phyloP scores from a whole-genome alignment of 2,113 vertebrate species.

The Heteronetta atricapilla region DNA sequence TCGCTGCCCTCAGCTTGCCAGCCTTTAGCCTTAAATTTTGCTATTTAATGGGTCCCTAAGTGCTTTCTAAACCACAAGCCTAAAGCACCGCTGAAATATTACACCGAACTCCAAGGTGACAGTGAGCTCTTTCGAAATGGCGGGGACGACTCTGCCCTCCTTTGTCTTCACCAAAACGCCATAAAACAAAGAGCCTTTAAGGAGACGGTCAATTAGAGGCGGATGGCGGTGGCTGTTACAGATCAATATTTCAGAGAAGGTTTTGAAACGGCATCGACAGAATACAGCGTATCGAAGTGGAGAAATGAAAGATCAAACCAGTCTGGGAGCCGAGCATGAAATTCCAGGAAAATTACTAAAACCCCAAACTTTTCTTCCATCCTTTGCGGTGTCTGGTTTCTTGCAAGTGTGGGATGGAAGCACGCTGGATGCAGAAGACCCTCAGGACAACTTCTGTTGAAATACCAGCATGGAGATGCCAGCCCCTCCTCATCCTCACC shows the following conservation, averaged over 20 bases:
- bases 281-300: background rate
- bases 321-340: background rate
- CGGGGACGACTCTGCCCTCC: background rate
- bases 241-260: background rate
- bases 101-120: constrained; percentile 2
- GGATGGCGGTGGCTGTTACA: background rate
- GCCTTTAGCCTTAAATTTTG: constrained; percentile 55
- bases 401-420: background rate
- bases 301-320: background rate
- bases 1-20: constrained; percentile 41
- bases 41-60: constrained; percentile 44
- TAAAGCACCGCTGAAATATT: constrained; percentile 41
- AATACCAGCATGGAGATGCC: background rate
- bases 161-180: background rate
- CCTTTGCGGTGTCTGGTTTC: background rate
- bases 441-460: background rate
- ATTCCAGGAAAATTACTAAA: background rate
- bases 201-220: background rate
- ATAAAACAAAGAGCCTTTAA: background rate
- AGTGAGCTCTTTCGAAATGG: background rate
- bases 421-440: background rate
- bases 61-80: constrained; percentile 29
- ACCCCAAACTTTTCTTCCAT: background rate
- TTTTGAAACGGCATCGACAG: background rate
- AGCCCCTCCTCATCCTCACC: background rate